Percentiles rank a stretch among this genome's conserved stretches.
Evolutionary conservation across 1,140 invertebrate genomes (phyloP).

Genomic region (Lepidurus packardi): DNA sequence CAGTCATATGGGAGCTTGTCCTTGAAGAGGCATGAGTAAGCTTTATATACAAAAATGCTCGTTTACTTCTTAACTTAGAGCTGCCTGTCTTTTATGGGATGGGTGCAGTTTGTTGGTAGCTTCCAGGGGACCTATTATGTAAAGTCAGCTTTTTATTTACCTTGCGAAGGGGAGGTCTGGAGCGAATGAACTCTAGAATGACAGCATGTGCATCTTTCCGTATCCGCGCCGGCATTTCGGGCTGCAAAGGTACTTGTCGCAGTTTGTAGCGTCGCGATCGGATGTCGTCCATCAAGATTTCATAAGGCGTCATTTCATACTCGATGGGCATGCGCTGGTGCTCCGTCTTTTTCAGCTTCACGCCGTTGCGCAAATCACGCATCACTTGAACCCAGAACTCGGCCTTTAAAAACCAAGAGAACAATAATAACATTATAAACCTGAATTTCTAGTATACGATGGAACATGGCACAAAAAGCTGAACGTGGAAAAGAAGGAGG

Average conservation of each 20-base stretch:
- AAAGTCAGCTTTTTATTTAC: conserved; percentile 50
- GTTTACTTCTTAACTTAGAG: background rate
- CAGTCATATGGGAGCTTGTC: background rate
- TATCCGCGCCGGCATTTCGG: conserved; percentile 69
- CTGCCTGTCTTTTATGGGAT: background rate
- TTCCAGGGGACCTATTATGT: background rate
- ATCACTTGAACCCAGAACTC: conserved; percentile 96
- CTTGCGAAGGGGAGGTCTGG: conserved; percentile 85
- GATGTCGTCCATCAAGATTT: conserved; percentile 95
- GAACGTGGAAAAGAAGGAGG: no score
- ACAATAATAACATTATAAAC: background rate
- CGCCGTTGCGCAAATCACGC: conserved; percentile 70
- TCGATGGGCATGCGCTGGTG: conserved; percentile 60
- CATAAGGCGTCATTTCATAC: conserved; percentile 93
- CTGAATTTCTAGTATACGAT: background rate
- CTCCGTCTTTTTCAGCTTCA: conserved; percentile 83
- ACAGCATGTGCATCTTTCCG: conserved; percentile 91
- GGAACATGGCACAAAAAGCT: background rate
- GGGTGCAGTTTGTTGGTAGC: background rate
- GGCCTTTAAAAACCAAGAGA: conserved; percentile 57
- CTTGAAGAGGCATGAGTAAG: background rate
- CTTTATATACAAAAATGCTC: background rate
- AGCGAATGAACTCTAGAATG: conserved; percentile 93
- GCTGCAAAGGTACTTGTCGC: conserved; percentile 61
- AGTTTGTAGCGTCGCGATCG: conserved; percentile 74